Base-by-base conservation (phyloP, 1,140 invertebrate genomes). In the Drosophila setifemur region DNA sequence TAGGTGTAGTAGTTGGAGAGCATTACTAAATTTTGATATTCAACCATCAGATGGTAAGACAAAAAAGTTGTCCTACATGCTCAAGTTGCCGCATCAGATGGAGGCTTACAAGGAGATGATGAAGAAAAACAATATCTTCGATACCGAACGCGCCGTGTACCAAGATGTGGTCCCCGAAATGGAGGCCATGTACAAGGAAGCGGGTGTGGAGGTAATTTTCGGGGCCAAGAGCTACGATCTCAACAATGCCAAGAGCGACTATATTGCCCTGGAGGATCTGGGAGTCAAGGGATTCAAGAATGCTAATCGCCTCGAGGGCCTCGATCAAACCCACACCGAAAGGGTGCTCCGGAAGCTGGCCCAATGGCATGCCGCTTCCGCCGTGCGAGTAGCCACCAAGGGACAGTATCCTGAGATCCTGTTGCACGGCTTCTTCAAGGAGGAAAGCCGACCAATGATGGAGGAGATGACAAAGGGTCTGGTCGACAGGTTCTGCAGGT, bases 181-280 rank as follows among this genome's bases (percentile, higher is more conserved):
- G 50, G 87, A 89, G 16, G 45, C 83, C 18, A 7, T 89, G n/a
- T 89, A 61, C 89, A 91, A 33, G 4, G 83, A 49, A 61, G 92
- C n/a, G 0, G 79, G 79, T 0, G 28, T 69, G 3, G 54, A 81
- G 1, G 7, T 89, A 0, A 72, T 42, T 4, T 89, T 89, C 11
- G 67, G 73, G 3, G 67, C 87, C 2, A 28, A 63, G 4, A 60
- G 57, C 33, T 89, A 86, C 37, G 48, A 71, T 14, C 19, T 89
- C 0, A 63, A 68, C 7, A 58, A 57, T 11, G 72, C 70, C 8
- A 54, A 42, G 8, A 52, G 29, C 4, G 66, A 69, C 12, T 81
- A 85, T 53, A 66, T 93, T 7, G 77, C 92, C 0, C 69, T 93
- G 3, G 92, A 93, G 53, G 93, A 94, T 87, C 78, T 94, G 2